Evolutionary conservation across 2,113 vertebrate species (phyloP), one percentile per base, ranked within the genome.

Genomic region (Phylloscopus whistleri): DNA sequence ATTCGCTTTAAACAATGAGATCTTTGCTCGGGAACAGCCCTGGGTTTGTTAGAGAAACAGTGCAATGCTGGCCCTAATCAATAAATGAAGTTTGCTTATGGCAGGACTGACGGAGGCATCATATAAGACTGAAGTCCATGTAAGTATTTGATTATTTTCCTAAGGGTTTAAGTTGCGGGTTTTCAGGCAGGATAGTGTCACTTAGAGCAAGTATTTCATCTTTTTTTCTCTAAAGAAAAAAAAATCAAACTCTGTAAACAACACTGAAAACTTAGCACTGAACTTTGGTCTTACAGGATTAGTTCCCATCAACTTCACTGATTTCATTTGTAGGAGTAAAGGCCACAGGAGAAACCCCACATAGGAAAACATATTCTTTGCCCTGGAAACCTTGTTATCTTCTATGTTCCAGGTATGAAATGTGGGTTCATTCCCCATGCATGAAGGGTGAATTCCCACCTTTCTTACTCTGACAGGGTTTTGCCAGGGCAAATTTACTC

Each of bases 311-410:
- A 84, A 24, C 48, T 70, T 91, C 44, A 13, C 33, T 51, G 51
- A 31, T 46, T 89, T 48, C 9, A 3, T 85, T 84, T 9, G 3
- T 31, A 21, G 60, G 58, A 95, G n/a, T 52, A 86, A 92, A 81
- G 88, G 76, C 76, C 82, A 88, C 43, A 48, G 84, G 51, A 95
- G 46, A 89, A 91, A 80, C 64, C 52, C 63, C 82, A 55, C 70
- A 66, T 46, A 90, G 80, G 68, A 89, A 94, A 91, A 84, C 26
- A 7, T 46, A 51, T 66, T 91, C 56, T 92, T 87, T 94, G 83
- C 86, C 76, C 87, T 79, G 67, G 46, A 91, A 92, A 73, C 35
- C 58, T 94, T 10, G 5, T 81, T 92, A 51, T 80, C 90, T 78
- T 56, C 6, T 12, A 43, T 33, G 22, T 87, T 76, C 81, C 75